Conservation (phyloP, 2,113 vertebrate species). For the Pyrgilauda ruficollis region DNA sequence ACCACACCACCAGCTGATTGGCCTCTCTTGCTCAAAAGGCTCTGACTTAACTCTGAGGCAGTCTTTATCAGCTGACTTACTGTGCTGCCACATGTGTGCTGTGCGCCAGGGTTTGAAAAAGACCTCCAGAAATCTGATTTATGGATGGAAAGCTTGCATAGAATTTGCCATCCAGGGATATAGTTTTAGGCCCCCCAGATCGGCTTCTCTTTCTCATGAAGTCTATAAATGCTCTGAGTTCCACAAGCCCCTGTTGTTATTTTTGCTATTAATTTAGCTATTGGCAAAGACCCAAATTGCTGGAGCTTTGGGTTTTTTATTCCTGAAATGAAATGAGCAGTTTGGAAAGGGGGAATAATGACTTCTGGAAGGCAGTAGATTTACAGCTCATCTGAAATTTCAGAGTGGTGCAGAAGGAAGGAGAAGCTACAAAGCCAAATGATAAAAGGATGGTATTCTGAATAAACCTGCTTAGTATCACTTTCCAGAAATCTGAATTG, state of each 20-base stretch:
- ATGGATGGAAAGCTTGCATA: background rate
- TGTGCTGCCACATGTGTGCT: background rate
- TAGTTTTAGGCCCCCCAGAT: background rate
- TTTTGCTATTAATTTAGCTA: constrained; percentile 42
- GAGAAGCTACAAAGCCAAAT: constrained; percentile 31
- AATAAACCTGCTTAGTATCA: constrained; percentile 40
- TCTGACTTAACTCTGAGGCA: background rate
- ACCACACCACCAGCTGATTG: background rate
- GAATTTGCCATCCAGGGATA: background rate
- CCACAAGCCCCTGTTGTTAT: constrained; percentile 45
- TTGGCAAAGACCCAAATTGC: constrained; percentile 46
- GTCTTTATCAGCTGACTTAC: background rate
- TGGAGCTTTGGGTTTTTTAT: constrained; percentile 11
- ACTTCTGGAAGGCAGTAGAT: constrained; percentile 14
- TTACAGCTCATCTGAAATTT: constrained; percentile 56
- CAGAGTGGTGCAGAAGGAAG: constrained; percentile 41
- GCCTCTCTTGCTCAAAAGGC: background rate
- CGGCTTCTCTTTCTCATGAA: background rate
- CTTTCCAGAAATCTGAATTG: constrained; percentile 54
- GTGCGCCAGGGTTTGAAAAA: background rate
- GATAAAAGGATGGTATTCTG: constrained; percentile 29
- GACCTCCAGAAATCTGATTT: background rate
- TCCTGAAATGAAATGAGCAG: constrained; percentile 28
- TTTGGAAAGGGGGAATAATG: constrained; percentile 19
- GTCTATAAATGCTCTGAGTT: constrained; percentile 30